Base-by-base conservation (phyloP, 2,888 invertebrate genomes). In the Xestia c-nigrum region DNA sequence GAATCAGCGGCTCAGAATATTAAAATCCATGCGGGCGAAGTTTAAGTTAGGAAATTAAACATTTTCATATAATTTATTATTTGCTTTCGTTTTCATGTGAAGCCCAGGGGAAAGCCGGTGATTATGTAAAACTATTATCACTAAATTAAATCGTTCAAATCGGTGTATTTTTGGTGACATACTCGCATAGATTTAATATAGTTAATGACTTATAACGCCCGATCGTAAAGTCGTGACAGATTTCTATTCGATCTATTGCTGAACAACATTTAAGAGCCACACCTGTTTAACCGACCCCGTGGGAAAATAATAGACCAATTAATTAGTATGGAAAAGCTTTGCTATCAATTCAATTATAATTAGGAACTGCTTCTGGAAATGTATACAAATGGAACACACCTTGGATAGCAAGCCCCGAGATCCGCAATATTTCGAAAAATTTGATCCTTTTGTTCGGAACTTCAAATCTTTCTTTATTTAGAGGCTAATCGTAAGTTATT, bases 181-280 rank as follows among this genome's bases (percentile, higher is more conserved):
- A 38, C 31, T 31, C 31, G 31, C 55, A 68, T 43, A 74, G n/a
- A 69, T 52, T 59, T 14, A 46, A 70, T 52, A 71, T 52, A 71
- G 10, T 50, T 65, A 38, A 57, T 46, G 55, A 47, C 21, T 65
- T 65, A 46, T 40, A 57, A 63, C 40, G 14, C 19, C 16, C 19
- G 63, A 61, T 63, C 55, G 72, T 81, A 63, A 80, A 69, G 43
- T 85, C 85, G 81, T 85, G 85, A 85, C 72, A 40, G 75, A 82
- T 85, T 81, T 80, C 72, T 66, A 81, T 24, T 72, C 65, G 21
- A 72, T 72, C 55, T 55, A 52, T 64, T 16, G 21, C 38, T 61
- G 40, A 70, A 57, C 67, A 70, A 63, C 85, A 65, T 85, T 74
- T 80, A 12, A 84, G 52, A 72, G 85, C 81, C 82, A 85, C 82